Base-by-base conservation (phyloP, 2,113 vertebrate species). In the Probosciger aterrimus region DNA sequence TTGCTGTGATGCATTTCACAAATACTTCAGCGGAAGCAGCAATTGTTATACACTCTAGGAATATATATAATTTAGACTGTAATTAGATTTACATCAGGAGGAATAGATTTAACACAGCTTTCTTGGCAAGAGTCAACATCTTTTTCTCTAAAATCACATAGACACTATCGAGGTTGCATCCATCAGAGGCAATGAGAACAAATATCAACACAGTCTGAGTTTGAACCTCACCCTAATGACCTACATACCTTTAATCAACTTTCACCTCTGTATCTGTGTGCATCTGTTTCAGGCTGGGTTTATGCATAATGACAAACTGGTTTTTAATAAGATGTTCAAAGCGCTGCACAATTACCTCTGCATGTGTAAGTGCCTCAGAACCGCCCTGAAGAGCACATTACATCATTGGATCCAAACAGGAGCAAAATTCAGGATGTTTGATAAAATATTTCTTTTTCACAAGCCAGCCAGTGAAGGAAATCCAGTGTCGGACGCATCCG, bases 401-500 rank as follows among this genome's bases (percentile, higher is more conserved):
- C 31, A 83, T 57, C 49, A 77, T 75, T 88, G 91, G 60, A 74
- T 71, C 22, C 53, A 83, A 92, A 89, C 11, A 85, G 35, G 27
- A 95, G 86, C 4, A 15, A 82, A 88, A 92, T 67, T 75, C 88
- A 93, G 90, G 94, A 94, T 76, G 74, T 62, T 44, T 67, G 82
- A 86, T 85, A 75, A 92, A 93, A 78, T 76, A 86, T 30, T 81
- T 77, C 47, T 93, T 90, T 95, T 95, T 91, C 82, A 70, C 33
- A 83, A 37, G 46, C 27, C n/a, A 46, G 69, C 27, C n/a, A 46
- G 69, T 68, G 62, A 86, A 97, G 95, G 93, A 97, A 97, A 96
- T 86, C 46, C 43, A 73, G 14, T 67, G 94, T 96, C 94, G 89
- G 50, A 65, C 13, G 41, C 86, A 93, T 89, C 88, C 93, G 65